Evolutionary conservation across 2,888 invertebrate genomes (phyloP).

Genomic region (Colletes collaris): DNA sequence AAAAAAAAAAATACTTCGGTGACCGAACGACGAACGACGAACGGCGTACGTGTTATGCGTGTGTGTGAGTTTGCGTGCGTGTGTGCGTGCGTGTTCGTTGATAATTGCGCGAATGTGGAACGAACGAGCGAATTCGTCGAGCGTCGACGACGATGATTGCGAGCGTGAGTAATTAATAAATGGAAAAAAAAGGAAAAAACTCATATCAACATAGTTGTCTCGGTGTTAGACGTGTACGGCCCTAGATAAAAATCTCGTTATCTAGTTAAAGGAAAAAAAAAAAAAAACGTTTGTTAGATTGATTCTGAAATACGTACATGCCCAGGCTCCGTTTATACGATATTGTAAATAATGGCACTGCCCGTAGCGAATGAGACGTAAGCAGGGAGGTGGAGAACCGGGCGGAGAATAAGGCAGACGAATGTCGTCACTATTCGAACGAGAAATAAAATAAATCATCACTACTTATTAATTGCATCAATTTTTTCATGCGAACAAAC

Average conservation of each 20-base stretch:
- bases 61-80: background rate
- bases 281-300: constrained; percentile 77
- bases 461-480: constrained; percentile 50
- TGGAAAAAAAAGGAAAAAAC: constrained; percentile 74
- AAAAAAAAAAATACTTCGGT: constrained; percentile 59
- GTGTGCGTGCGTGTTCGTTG: background rate
- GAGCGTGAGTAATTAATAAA: constrained; percentile 45
- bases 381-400: constrained; percentile 45
- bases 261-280: constrained; percentile 77
- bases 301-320: constrained; percentile 81
- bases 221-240: constrained; percentile 83
- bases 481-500: constrained; percentile 46
- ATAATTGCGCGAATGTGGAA: background rate
- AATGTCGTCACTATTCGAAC: constrained; percentile 50
- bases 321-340: constrained; percentile 81
- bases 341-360: constrained; percentile 82
- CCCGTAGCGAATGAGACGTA: constrained; percentile 68
- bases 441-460: constrained; percentile 46
- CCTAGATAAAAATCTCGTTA: constrained; percentile 82
- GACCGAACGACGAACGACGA: constrained; percentile 24
- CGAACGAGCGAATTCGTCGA: background rate
- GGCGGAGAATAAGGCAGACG: constrained; percentile 54
- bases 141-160: constrained; percentile 5
- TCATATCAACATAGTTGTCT: constrained; percentile 83
- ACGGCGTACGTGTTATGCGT: constrained; percentile 4